A percentile compares a stretch with the other conserved stretches of the same genome.
phyloP scores from a whole-genome alignment of 2,888 invertebrate genomes.

The Phyto melanocephala region DNA sequence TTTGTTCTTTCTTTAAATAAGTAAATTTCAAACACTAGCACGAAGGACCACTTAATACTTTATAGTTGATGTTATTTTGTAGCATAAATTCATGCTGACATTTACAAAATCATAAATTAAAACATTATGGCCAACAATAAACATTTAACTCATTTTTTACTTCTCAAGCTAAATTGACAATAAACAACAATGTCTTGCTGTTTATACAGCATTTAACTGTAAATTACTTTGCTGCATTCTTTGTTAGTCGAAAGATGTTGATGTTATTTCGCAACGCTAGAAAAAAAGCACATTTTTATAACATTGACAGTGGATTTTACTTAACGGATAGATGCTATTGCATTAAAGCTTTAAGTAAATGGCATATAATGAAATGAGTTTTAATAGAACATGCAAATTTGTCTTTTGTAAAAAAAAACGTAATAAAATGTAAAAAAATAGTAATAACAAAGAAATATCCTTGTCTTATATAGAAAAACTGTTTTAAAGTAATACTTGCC shows the following conservation, averaged over 20 bases:
- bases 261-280: not conserved
- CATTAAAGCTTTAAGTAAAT: not conserved
- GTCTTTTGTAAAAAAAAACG: not conserved
- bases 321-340: not conserved
- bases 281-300: not conserved
- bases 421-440: too few relatives aligned
- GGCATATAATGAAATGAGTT: not conserved
- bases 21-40: too few relatives aligned
- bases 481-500: not conserved
- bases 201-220: slow-evolving; percentile 13
- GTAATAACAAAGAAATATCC: too few relatives aligned
- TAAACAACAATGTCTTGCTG: slow-evolving; percentile 13
- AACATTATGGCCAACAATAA: not conserved
- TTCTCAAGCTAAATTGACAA: not conserved
- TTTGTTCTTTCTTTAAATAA: too few relatives aligned
- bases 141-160: not conserved
- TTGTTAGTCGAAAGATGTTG: not conserved
- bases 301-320: slow-evolving; percentile 18
- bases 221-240: not conserved
- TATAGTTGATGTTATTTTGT: too few relatives aligned
- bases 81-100: not conserved
- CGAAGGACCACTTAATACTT: too few relatives aligned
- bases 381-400: not conserved
- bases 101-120: slow-evolving; percentile 1
- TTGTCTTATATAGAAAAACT: not conserved